Evolutionary conservation across 1,140 invertebrate species (phyloP), one percentile per base, ranked within the genome.

Genomic region (Orchesella cincta): DNA sequence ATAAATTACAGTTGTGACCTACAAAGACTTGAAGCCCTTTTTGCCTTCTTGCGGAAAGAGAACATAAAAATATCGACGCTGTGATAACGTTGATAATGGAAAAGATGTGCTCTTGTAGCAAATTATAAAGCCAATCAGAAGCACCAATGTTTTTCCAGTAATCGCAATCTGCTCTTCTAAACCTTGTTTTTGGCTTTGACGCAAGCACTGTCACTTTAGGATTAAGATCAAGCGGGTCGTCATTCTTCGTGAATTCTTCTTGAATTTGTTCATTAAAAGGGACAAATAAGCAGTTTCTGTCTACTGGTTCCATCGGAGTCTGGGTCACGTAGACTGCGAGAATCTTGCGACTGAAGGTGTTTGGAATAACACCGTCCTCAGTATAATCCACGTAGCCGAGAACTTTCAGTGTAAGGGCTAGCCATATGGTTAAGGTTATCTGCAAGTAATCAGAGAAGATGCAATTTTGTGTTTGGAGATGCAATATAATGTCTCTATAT

Each of bases 1-100:
- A 14, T n/a, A n/a, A n/a, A n/a, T n/a, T 64, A 64, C 5, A 28
- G 14, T 39, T 51, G 71, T 16, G 36, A 1, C 35, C 23, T 23
- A 73, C 71, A 34, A 51, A n/a, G 20, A 73, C n/a, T 39, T 73
- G 71, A 3, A 73, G 8, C 18, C 71, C 71, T 31, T 73, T 73
- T 26, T 28, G 18, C 71, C 71, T 36, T 12, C 71, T 34, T 1
- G 23, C 20, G 5, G 20, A 28, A 12, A 73, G 16, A 20, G 20
- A 39, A 1, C 5, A 2, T 14, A 31, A 46, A 3, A 73, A 51
- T 5, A 73, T 23, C 18, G 71, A 23, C 1, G 71, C 36, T 3
- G 20, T 23, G 16, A 36, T 28, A 28, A 73, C 18, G 26, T 73
- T 73, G 14, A 73, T n/a, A 39, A 73, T 31, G 18, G 71, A 14